Evolutionary conservation across 2,888 invertebrate genomes (phyloP).

Genomic region (Drosophila bunnanda): DNA sequence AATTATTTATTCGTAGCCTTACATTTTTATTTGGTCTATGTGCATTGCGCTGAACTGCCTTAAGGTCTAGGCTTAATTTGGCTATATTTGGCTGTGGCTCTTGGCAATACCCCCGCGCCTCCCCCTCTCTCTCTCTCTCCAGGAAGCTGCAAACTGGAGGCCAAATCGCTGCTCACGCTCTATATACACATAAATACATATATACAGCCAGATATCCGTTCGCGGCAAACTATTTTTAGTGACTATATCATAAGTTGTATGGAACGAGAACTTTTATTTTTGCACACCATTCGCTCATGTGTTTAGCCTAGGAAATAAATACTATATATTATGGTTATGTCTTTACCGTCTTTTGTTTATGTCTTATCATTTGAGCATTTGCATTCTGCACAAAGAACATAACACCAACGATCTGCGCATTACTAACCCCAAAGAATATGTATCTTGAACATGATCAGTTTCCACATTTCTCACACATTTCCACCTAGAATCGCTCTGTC

Average conservation of each 20-base stretch:
- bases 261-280: slow-evolving; percentile 45
- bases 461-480: slow-evolving; percentile 22
- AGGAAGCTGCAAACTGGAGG: slow-evolving; percentile 53
- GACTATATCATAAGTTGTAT: slow-evolving; percentile 49
- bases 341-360: slow-evolving; percentile 36
- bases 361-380: slow-evolving; percentile 46
- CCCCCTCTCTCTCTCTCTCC: neutral
- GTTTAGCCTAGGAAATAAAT: slow-evolving; percentile 18
- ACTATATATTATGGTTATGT: slow-evolving; percentile 28
- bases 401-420: slow-evolving; percentile 55
- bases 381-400: slow-evolving; percentile 52
- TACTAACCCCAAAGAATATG: slow-evolving; percentile 57
- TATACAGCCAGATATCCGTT: slow-evolving; percentile 22
- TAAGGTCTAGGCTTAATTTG: slow-evolving; percentile 41
- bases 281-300: slow-evolving; percentile 41
- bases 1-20: slow-evolving; percentile 39
- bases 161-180: slow-evolving; percentile 59
- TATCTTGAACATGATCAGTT: slow-evolving; percentile 46
- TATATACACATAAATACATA: slow-evolving; percentile 45
- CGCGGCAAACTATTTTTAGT: slow-evolving; percentile 40
- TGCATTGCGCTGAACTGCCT: slow-evolving; percentile 48
- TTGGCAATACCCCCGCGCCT: neutral
- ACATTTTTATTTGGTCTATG: slow-evolving; percentile 48
- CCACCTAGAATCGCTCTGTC: slow-evolving; percentile 34
- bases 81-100: slow-evolving; percentile 30